Evolutionary conservation across 2,113 vertebrate species (phyloP).

Genomic region (Indicator maculatus): DNA sequence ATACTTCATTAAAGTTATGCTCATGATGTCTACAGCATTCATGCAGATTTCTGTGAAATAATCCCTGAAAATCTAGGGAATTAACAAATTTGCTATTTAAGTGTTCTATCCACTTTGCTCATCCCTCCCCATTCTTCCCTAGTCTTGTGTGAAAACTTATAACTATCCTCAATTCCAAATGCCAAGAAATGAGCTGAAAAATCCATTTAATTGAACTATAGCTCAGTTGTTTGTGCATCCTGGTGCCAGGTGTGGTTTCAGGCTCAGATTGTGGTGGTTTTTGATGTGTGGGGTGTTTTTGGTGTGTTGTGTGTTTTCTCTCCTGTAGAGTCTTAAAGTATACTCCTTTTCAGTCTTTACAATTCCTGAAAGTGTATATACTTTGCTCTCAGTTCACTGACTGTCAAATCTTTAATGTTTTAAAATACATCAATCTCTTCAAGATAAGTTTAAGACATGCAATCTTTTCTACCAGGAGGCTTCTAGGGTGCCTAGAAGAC

Average conservation of each 20-base stretch:
- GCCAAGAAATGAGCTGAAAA: not conserved
- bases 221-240: not conserved
- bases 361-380: not conserved
- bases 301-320: not conserved
- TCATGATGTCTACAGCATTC: not conserved
- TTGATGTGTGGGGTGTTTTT: too few species aligned
- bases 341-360: not conserved
- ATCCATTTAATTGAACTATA: not conserved
- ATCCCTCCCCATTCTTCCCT: not conserved
- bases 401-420: not conserved
- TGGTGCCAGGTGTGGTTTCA: not conserved
- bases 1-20: not conserved
- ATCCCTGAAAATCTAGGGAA: not conserved
- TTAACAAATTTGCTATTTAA: not conserved
- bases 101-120: not conserved
- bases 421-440: not conserved
- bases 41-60: not conserved
- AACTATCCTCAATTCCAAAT: not conserved
- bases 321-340: not conserved
- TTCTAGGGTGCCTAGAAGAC: too few species aligned
- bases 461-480: too few species aligned
- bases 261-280: not conserved
- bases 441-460: not conserved
- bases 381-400: not conserved
- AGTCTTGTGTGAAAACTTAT: not conserved